Conservation (phyloP, 2,888 invertebrate species). For the Callosobruchus maculatus region DNA sequence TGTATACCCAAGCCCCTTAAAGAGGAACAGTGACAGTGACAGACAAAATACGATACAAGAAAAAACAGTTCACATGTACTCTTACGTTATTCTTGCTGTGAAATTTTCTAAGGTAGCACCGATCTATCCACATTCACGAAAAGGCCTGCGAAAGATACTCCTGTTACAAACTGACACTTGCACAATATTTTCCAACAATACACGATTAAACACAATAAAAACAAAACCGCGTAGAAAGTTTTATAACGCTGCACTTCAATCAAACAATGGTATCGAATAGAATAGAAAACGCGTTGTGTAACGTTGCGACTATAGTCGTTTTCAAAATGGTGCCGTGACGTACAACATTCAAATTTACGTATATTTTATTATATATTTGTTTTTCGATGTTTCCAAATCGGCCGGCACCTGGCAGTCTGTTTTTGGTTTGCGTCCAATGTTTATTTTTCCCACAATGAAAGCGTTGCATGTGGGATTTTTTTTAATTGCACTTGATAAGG, state of each 20-base stretch:
- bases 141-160: neutral
- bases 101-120: neutral
- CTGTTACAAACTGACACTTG: neutral
- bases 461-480: neutral
- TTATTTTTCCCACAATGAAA: neutral
- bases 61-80: neutral
- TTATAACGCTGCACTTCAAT: neutral
- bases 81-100: neutral
- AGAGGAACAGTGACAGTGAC: neutral
- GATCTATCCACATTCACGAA: neutral
- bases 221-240: no score
- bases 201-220: no score
- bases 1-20: neutral
- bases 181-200: no score
- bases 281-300: neutral
- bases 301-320: neutral
- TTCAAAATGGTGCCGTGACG: neutral
- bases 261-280: neutral
- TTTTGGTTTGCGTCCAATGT: slow-evolving; percentile 8
- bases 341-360: neutral
- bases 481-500: no score
- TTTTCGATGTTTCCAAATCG: neutral
- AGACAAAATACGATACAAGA: neutral
- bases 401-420: neutral
- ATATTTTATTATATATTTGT: neutral